A percentile compares a stretch with the other conserved stretches of the same genome.
Conservation (phyloP, 2,113 vertebrate species). For the Podarcis raffonei region DNA sequence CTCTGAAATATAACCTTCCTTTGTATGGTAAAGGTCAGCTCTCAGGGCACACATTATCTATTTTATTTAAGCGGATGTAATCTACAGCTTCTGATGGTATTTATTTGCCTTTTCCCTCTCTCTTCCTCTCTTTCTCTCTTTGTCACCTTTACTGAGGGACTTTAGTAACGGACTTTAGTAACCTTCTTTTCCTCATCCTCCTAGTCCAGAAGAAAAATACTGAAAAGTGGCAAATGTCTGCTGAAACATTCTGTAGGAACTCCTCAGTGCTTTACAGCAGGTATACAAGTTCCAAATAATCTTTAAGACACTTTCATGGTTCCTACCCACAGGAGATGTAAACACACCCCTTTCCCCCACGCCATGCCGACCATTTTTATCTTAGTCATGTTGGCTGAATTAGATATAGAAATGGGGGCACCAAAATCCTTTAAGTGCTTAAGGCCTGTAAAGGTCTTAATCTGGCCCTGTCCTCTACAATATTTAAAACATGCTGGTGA, state of each 20-base stretch:
- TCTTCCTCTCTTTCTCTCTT: constrained; percentile 6
- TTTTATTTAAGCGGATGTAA: constrained; percentile 44
- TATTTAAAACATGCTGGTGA: neutral
- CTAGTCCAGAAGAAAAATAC: neutral
- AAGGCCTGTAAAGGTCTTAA: no score
- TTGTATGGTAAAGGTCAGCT: constrained; percentile 43
- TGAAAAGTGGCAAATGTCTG: constrained; percentile 49
- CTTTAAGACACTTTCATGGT: constrained; percentile 66
- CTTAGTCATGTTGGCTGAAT: no score
- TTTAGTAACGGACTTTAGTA: neutral
- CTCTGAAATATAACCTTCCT: constrained; percentile 37
- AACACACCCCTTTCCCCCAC: no score
- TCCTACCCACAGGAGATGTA: constrained; percentile 23
- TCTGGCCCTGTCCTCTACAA: neutral
- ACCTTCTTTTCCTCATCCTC: constrained; percentile 12
- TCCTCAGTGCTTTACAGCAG: constrained; percentile 54
- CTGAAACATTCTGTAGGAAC: constrained; percentile 51
- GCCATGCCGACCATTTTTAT: no score
- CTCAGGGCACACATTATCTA: constrained; percentile 27
- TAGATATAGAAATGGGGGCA: no score
- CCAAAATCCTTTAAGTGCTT: no score
- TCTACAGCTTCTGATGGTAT: neutral
- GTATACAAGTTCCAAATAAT: constrained; percentile 60
- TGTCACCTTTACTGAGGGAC: constrained; percentile 13
- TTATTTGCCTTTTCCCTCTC: constrained; percentile 23